Conservation (phyloP, 2,113 vertebrate genomes). For the Felis catus region F.catus_Fca126_mat1.0 CM031415.1:184396001-184396500, state of each 20-base stretch:
- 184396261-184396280: not conserved
- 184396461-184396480: not conserved
- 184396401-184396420: not conserved
- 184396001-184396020: not conserved
- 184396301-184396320: not conserved
- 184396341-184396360: not conserved
- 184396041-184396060: not conserved
- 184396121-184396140: not conserved
- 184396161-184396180: not conserved
- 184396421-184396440: not conserved
- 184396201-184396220: not conserved
- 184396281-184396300: not conserved
- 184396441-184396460: not conserved
- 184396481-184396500: too few species aligned
- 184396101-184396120: not conserved
- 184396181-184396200: not conserved
- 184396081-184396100: too few species aligned
- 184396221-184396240: not conserved
- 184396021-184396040: not conserved
- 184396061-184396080: not conserved
- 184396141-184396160: not conserved
- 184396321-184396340: not conserved
- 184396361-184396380: conserved; percentile 13
- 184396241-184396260: not conserved
- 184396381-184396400: not conserved